Conservation (phyloP, 2,888 invertebrate species). For the Dolomedes plantarius region DNA sequence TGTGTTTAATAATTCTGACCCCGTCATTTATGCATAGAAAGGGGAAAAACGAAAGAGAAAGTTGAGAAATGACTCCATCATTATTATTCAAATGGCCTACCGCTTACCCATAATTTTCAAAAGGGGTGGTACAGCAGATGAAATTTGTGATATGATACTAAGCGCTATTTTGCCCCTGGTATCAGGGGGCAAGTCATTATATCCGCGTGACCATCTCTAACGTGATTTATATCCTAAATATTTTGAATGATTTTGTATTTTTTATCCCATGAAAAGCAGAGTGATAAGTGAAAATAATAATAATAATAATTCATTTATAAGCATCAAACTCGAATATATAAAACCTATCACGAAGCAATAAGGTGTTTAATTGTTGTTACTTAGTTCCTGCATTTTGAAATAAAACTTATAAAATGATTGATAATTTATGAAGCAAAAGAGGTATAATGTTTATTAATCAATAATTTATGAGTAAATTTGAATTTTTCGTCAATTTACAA, state of each 20-base stretch:
- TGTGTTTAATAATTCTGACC: neutral
- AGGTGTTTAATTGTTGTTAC: too few relatives aligned
- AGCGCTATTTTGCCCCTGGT: neutral
- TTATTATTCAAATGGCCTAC: slow-evolving; percentile 1
- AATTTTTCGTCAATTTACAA: too few relatives aligned
- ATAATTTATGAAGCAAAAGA: too few relatives aligned
- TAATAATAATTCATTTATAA: too few relatives aligned
- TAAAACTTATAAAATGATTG: too few relatives aligned
- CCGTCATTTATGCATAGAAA: neutral
- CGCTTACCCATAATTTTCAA: slow-evolving; percentile 5
- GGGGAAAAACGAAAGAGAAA: neutral
- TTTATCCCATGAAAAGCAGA: too few relatives aligned
- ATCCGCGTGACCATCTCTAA: neutral
- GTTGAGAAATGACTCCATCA: neutral
- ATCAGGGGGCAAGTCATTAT: neutral
- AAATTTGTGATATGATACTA: neutral
- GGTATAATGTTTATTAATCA: too few relatives aligned
- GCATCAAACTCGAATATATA: too few relatives aligned
- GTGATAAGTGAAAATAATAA: too few relatives aligned
- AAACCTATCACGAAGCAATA: too few relatives aligned
- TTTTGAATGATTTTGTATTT: neutral
- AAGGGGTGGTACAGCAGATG: neutral
- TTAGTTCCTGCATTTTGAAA: too few relatives aligned
- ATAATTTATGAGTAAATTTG: too few relatives aligned
- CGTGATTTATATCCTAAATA: neutral